Evolutionary conservation across 2,888 invertebrate genomes (phyloP).

Genomic region (Drosophila kokeensis): DNA sequence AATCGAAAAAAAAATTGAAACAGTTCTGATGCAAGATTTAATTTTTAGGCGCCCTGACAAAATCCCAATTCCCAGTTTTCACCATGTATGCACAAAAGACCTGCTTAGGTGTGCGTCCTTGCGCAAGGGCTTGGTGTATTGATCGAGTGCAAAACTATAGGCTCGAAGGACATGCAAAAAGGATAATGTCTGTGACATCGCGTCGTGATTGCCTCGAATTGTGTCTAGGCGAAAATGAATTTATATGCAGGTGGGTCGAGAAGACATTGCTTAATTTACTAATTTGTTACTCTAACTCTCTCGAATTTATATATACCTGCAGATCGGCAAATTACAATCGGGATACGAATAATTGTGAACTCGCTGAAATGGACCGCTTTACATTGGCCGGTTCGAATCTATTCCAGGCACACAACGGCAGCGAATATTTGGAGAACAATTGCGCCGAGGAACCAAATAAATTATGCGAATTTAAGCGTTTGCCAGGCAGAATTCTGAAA

Average conservation of each 20-base stretch:
- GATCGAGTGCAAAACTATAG: conserved; percentile 96
- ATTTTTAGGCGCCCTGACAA: conserved; percentile 84
- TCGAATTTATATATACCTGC: conserved; percentile 77
- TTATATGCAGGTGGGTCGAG: conserved; percentile 93
- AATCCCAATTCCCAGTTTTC: conserved; percentile 96
- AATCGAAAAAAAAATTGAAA: not conserved
- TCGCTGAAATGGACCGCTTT: conserved; percentile 96
- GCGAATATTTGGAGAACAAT: conserved; percentile 95
- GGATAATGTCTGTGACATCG: conserved; percentile 87
- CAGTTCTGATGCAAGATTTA: conserved; percentile 3
- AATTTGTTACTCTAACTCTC: not conserved
- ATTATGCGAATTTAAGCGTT: conserved; percentile 96
- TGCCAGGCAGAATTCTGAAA: conserved; percentile 94
- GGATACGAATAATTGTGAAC: conserved; percentile 94
- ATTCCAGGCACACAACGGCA: conserved; percentile 89
- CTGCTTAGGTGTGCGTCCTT: conserved; percentile 94
- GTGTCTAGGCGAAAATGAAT: conserved; percentile 95
- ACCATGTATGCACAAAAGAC: conserved; percentile 98
- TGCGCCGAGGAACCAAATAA: conserved; percentile 97
- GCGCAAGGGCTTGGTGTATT: conserved; percentile 97
- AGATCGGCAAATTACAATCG: conserved; percentile 95
- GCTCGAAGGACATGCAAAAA: conserved; percentile 91
- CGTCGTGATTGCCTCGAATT: conserved; percentile 96
- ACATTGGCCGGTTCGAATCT: conserved; percentile 94
- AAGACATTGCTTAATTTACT: not conserved